Conservation (phyloP, 2,113 vertebrate genomes). For the Sclerurus mexicanus region DNA sequence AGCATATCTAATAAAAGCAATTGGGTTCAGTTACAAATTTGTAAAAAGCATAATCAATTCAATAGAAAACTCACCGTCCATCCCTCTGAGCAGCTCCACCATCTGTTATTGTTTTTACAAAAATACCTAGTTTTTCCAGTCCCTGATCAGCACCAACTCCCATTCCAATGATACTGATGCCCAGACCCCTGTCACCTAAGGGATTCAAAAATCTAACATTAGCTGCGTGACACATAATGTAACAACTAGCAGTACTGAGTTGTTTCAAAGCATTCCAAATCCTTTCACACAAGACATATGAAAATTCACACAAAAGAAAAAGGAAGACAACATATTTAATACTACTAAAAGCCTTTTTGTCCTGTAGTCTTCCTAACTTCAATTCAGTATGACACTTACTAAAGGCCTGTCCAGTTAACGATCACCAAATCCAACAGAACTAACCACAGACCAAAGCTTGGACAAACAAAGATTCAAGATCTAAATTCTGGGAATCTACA, state of each 20-base stretch:
- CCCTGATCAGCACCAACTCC: slow-evolving; percentile 93
- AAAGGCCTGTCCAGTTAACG: background rate
- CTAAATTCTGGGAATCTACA: background rate
- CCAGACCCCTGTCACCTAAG: slow-evolving; percentile 88
- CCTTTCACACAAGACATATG: background rate
- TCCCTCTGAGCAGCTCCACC: slow-evolving; percentile 86
- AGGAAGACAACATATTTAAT: background rate
- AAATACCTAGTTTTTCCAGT: slow-evolving; percentile 91
- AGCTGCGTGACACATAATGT: background rate
- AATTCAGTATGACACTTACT: background rate
- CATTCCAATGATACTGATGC: slow-evolving; percentile 95
- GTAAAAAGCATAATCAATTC: background rate
- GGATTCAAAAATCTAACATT: background rate
- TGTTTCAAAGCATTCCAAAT: background rate
- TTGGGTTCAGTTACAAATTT: background rate
- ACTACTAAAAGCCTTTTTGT: background rate
- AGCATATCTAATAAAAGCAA: background rate
- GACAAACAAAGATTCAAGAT: background rate
- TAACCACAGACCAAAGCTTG: background rate
- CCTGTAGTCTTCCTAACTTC: background rate
- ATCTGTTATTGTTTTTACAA: slow-evolving; percentile 93
- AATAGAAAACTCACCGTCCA: slow-evolving; percentile 77
- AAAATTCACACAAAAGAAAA: background rate
- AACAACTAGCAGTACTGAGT: background rate
- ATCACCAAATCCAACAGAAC: background rate